Evolutionary conservation across 2,113 vertebrate species (phyloP), one percentile per base, ranked within the genome.

Genomic region (Callorhinus ursinus): DNA sequence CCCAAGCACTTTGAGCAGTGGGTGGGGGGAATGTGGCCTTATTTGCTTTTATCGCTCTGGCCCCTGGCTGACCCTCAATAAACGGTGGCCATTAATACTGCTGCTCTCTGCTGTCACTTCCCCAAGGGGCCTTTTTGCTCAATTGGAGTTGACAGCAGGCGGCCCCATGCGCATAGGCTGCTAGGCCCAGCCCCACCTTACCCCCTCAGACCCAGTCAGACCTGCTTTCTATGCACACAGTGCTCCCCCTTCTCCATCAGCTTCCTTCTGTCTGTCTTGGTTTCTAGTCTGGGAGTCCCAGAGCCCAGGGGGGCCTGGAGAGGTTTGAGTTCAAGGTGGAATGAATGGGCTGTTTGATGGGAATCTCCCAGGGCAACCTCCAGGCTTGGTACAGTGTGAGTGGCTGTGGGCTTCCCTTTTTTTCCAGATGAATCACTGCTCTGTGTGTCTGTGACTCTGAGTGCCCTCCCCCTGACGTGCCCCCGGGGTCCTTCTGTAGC

Each of bases 371-470:
- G 71, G 84, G 84, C 76, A 88, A 31, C 57, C 83, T 93, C 81
- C 69, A 82, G 89, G 86, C 65, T 79, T 65, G n/a, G 19, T 46
- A 49, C 21, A 26, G 90, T 79, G n/a, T 72, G n/a, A 71, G 88
- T 55, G 82, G 65, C 88, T 95, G 36, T 93, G 49, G 92, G 77
- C 92, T 91, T 93, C 74, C 69, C 61, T 88, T 97, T 88, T 97
- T 69, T 33, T 87, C 67, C 79, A 72, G 86, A 92, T 77, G 93
- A 96, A 87, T 92, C 79, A 51, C 69, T 19, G 81, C 76, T 90
- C 84, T 96, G 74, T 97, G 67, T 10, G 80, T 59, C 69, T 90
- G 19, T 71, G 71, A 39, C 16, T 31, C 53, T 4, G 16, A 33
- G 53, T 16, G 3, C 76, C 63, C n/a, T 61, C 61, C 46, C 53